Evolutionary conservation across 2,888 invertebrate species (phyloP).

Genomic region (Tanytarsus gracilentus): DNA sequence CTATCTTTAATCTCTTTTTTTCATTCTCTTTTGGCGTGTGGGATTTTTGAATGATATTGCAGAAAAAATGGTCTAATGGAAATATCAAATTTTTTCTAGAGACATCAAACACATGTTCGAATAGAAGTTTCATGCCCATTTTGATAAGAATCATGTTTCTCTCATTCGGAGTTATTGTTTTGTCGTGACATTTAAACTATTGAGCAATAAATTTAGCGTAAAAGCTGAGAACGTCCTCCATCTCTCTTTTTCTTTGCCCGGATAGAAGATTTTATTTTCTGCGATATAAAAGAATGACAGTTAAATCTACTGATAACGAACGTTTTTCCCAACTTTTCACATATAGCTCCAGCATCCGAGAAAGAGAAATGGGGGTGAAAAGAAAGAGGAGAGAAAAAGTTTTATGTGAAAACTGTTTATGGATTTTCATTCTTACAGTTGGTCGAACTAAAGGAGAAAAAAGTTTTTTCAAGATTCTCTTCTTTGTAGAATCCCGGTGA

Average conservation of each 20-base stretch:
- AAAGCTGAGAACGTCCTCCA: not conserved
- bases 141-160: conserved; percentile 14
- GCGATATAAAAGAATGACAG: conserved; percentile 1
- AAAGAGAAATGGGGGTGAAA: too few species aligned
- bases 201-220: conserved; percentile 7
- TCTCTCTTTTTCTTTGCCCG: not conserved
- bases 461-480: too few species aligned
- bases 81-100: not conserved
- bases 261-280: not conserved
- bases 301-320: conserved; percentile 6
- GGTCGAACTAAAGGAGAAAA: too few species aligned
- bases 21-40: not conserved
- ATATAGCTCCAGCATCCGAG: too few species aligned
- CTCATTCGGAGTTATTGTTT: conserved; percentile 18
- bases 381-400: too few species aligned
- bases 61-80: not conserved
- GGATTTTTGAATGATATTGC: conserved; percentile 8
- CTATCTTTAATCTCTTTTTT: not conserved
- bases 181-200: conserved; percentile 13
- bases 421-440: too few species aligned
- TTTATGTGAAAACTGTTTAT: too few species aligned
- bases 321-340: not conserved
- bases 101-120: not conserved
- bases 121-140: not conserved
- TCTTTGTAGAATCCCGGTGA: too few species aligned